phyloP scores from a whole-genome alignment of 2,888 invertebrate species.

The Acholoe squamosa region DNA sequence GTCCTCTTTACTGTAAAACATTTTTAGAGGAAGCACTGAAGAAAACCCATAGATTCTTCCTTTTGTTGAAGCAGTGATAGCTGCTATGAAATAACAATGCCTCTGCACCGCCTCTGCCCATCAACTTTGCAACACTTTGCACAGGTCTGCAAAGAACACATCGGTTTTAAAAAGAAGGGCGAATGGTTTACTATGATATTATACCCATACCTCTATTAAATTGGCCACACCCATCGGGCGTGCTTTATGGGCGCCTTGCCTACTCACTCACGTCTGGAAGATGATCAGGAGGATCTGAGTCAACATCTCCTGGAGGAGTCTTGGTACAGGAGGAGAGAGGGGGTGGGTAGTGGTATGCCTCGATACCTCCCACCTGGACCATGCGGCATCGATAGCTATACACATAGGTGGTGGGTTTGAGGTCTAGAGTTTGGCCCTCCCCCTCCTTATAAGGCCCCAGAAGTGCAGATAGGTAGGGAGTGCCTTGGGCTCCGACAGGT shows the following conservation, averaged over 20 bases:
- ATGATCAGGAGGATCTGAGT: slow-evolving; percentile 18
- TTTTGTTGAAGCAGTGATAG: too few relatives aligned
- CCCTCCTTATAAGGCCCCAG: neutral
- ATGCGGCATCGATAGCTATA: neutral
- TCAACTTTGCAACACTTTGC: too few relatives aligned
- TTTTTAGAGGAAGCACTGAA: too few relatives aligned
- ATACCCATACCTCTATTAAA: too few relatives aligned
- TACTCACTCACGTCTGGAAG: neutral
- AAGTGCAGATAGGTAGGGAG: slow-evolving; percentile 1
- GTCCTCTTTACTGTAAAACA: too few relatives aligned
- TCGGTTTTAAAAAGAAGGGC: too few relatives aligned
- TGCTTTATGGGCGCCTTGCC: neutral
- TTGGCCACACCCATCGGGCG: too few relatives aligned
- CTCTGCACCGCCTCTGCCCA: too few relatives aligned
- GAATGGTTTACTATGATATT: too few relatives aligned
- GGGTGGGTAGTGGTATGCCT: neutral
- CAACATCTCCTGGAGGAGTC: neutral
- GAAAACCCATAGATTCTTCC: too few relatives aligned
- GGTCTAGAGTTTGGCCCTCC: neutral
- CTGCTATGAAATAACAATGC: too few relatives aligned
- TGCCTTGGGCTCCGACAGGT: neutral
- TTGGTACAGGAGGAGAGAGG: neutral
- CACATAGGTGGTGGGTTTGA: neutral
- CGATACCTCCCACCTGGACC: neutral
- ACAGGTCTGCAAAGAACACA: too few relatives aligned